These are phyloP conservation scores for Stichodactyla mertensii DNA, from an alignment of 64 coral and sea anemone genomes.

Conservation along the genomic window DNA sequence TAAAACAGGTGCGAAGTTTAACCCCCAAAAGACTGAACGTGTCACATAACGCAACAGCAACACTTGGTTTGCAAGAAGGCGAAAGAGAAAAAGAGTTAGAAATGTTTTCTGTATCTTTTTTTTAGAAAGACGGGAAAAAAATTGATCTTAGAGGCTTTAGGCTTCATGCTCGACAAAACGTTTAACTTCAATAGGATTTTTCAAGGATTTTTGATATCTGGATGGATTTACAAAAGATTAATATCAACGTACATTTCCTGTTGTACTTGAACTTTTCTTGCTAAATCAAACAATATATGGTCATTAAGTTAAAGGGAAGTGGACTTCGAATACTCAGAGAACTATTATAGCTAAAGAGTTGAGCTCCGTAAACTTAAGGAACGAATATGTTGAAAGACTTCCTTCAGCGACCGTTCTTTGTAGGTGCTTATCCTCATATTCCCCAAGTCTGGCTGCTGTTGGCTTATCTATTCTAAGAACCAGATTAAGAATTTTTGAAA, in stretches of 20 bases:
- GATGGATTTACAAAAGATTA: background rate
- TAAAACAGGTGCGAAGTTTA: too few relatives aligned
- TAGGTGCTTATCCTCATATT: background rate
- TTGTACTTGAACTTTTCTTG: background rate
- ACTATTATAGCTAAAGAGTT: background rate
- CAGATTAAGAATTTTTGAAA: background rate
- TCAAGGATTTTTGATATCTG: background rate
- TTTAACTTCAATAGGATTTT: background rate
- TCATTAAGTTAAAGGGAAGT: background rate
- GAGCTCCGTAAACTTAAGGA: background rate
- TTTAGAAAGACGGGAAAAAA: too few relatives aligned
- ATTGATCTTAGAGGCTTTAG: too few relatives aligned
- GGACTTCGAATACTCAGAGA: background rate
- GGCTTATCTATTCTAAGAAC: background rate
- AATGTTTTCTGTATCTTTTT: too few relatives aligned
- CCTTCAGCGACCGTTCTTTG: background rate
- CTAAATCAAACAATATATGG: background rate
- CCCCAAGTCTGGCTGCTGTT: background rate
- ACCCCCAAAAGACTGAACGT: too few relatives aligned
- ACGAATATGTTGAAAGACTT: background rate
- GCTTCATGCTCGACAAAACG: background rate
- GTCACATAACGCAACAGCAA: too few relatives aligned
- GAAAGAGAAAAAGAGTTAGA: too few relatives aligned
- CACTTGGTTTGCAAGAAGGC: too few relatives aligned
- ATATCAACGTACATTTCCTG: background rate